Conservation (phyloP, 2,888 invertebrate species). For the Lepidocyrtinus sp. region DNA sequence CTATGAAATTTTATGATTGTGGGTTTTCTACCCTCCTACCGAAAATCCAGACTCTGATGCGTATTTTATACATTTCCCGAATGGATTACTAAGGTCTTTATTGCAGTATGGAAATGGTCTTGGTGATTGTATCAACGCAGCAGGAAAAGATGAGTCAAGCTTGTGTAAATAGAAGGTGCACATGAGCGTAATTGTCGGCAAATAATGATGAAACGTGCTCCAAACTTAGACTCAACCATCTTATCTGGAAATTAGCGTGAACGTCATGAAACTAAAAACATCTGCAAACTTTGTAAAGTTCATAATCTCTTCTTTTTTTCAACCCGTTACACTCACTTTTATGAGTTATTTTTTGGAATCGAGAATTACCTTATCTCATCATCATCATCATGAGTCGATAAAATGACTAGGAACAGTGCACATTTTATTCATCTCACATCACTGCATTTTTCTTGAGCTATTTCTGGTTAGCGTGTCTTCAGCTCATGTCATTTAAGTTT, state of each 20-base stretch:
- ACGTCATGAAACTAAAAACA: slow-evolving; percentile 11
- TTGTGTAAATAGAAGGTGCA: background rate
- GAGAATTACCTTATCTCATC: background rate
- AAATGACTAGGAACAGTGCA: background rate
- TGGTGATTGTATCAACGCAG: too few species aligned
- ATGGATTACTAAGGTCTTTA: too few species aligned
- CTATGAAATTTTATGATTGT: too few species aligned
- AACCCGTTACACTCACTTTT: too few species aligned
- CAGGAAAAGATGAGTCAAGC: too few species aligned
- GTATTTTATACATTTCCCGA: too few species aligned
- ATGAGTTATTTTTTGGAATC: too few species aligned
- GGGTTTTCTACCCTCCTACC: too few species aligned
- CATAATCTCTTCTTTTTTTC: too few species aligned
- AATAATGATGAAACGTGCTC: slow-evolving; percentile 16
- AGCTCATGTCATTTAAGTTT: slow-evolving; percentile 8
- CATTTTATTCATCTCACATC: slow-evolving; percentile 2
- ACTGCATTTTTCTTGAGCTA: background rate
- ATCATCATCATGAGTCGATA: background rate
- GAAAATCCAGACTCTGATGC: too few species aligned
- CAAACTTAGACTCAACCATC: background rate
- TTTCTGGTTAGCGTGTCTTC: slow-evolving; percentile 1
- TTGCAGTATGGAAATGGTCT: too few species aligned
- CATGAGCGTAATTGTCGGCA: background rate
- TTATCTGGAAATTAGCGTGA: slow-evolving; percentile 17
- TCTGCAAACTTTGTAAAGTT: too few species aligned